A percentile compares a stretch with the other conserved stretches of the same genome.
Evolutionary conservation across 2,888 invertebrate species (phyloP).

Genomic region (Drosophila lacicola): DNA sequence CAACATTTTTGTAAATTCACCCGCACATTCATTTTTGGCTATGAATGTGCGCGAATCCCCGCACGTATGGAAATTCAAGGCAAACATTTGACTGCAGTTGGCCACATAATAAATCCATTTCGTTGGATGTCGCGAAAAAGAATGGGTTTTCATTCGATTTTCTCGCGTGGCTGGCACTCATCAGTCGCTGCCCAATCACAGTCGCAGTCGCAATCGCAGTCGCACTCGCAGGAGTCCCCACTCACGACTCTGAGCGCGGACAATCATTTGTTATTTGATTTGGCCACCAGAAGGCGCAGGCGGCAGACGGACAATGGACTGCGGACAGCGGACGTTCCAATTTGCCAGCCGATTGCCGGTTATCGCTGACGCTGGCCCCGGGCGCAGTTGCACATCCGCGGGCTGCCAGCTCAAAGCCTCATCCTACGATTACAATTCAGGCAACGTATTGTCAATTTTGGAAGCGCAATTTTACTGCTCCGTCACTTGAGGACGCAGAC

Average conservation of each 20-base stretch:
- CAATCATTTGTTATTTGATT: constrained; percentile 77
- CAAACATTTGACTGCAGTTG: constrained; percentile 37
- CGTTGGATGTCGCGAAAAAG: constrained; percentile 18
- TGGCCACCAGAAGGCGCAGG: constrained; percentile 48
- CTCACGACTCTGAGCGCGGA: constrained; percentile 29
- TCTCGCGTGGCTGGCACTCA: constrained; percentile 61
- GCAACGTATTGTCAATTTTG: constrained; percentile 52
- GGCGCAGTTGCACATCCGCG: constrained; percentile 21
- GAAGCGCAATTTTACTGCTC: constrained; percentile 47
- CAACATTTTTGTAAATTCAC: constrained; percentile 9
- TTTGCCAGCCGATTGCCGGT: constrained; percentile 55
- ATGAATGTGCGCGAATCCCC: constrained; percentile 8
- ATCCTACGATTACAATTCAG: constrained; percentile 19
- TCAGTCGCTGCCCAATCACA: constrained; percentile 58
- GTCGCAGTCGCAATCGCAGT: constrained; percentile 11
- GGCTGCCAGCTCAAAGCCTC: background rate
- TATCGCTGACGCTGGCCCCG: constrained; percentile 50
- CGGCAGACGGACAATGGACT: constrained; percentile 33
- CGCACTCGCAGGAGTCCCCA: constrained; percentile 5
- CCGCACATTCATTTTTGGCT: background rate
- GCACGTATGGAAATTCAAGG: constrained; percentile 28
- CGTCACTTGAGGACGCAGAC: constrained; percentile 30
- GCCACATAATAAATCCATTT: constrained; percentile 49
- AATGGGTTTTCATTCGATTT: constrained; percentile 58
- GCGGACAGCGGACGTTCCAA: constrained; percentile 55